Conservation (phyloP, 2,888 invertebrate species). For the Molanna angustata region DNA sequence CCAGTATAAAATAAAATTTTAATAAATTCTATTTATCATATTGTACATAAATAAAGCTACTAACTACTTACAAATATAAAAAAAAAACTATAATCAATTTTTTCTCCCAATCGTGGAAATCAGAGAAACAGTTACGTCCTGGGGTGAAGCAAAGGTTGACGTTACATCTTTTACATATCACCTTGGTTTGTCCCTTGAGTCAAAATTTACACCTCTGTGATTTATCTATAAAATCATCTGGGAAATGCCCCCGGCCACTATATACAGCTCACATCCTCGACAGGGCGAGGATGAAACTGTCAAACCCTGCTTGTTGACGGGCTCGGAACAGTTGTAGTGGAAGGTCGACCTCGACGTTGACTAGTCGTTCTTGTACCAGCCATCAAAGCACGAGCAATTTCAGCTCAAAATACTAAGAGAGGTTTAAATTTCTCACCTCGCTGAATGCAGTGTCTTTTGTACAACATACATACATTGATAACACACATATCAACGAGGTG, state of each 20-base stretch:
- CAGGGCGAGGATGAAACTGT: not conserved
- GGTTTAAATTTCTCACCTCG: conserved; percentile 4
- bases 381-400: conserved; percentile 9
- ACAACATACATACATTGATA: not conserved
- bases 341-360: conserved; percentile 1
- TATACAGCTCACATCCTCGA: not conserved
- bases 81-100: too few species aligned
- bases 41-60: too few species aligned
- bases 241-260: not conserved
- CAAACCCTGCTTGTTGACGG: not conserved
- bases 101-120: too few species aligned
- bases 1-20: too few species aligned
- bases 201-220: too few species aligned
- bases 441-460: not conserved
- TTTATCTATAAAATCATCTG: not conserved
- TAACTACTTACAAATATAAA: too few species aligned
- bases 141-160: too few species aligned
- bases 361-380: not conserved
- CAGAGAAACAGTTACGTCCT: too few species aligned
- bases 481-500: not conserved
- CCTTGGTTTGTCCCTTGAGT: too few species aligned
- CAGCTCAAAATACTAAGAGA: conserved; percentile 5
- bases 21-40: too few species aligned
- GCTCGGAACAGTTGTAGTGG: not conserved
- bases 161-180: too few species aligned